Evolutionary conservation across 2,113 vertebrate species (phyloP).

Genomic region (Hypocryptadius cinnamomeus): DNA sequence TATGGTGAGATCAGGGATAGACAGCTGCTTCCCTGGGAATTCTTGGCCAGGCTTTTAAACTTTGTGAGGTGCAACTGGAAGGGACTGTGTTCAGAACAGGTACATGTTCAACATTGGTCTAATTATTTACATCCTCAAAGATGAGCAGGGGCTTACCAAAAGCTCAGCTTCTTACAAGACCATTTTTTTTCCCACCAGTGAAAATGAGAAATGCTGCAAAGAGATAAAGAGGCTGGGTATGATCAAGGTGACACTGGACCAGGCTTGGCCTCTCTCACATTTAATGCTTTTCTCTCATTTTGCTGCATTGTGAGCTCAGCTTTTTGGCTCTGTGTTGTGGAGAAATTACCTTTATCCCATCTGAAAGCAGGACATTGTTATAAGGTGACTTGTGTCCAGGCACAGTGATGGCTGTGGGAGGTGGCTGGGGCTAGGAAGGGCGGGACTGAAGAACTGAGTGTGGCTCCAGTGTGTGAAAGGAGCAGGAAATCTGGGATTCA

Average conservation of each 20-base stretch:
- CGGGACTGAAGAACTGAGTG: neutral
- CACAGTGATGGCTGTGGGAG: neutral
- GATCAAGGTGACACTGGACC: neutral
- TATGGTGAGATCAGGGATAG: neutral
- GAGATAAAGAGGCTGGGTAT: neutral
- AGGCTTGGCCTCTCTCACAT: neutral
- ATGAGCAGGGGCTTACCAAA: neutral
- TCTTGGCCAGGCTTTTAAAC: neutral
- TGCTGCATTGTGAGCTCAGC: neutral
- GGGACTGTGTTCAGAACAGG: neutral
- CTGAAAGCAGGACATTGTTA: neutral
- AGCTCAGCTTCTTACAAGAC: neutral
- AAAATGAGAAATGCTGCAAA: neutral
- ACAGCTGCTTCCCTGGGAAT: neutral
- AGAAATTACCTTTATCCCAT: neutral
- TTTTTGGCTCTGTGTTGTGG: neutral
- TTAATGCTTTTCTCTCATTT: neutral
- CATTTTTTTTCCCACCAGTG: neutral
- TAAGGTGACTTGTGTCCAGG: neutral
- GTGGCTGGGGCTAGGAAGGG: neutral
- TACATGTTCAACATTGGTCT: neutral
- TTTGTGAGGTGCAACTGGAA: neutral
- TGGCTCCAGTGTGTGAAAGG: neutral
- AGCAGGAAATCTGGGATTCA: neutral
- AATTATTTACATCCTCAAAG: neutral